These are phyloP conservation scores for Takifugu flavidus DNA, from an alignment of 2,113 vertebrate genomes.

Conservation along the genomic window DNA sequence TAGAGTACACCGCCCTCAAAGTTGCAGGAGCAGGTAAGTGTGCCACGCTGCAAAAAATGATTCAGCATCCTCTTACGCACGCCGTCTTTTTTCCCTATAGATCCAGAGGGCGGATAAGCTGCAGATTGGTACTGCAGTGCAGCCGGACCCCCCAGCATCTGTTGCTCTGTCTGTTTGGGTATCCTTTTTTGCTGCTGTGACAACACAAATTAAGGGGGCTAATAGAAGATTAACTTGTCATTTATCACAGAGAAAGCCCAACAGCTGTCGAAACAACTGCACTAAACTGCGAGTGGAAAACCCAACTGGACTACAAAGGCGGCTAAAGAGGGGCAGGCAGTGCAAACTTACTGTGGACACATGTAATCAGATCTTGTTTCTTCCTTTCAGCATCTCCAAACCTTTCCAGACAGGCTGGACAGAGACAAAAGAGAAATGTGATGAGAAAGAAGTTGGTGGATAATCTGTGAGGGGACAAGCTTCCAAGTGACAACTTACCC, in stretches of 20 bases:
- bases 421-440: slow-evolving; percentile 18
- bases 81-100: too few relatives aligned
- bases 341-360: slow-evolving; percentile 88
- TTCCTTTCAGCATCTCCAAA: slow-evolving; percentile 79
- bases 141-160: slow-evolving; percentile 34
- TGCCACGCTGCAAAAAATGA: slow-evolving; percentile 5
- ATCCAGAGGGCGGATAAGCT: slow-evolving; percentile 7
- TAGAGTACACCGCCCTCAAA: background rate
- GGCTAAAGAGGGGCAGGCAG: too few relatives aligned
- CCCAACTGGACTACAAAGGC: too few relatives aligned
- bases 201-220: too few relatives aligned
- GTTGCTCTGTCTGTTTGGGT: background rate
- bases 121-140: slow-evolving; percentile 66
- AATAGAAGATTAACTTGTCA: too few relatives aligned
- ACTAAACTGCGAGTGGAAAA: too few relatives aligned
- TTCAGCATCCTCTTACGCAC: background rate
- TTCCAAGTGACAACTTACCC: slow-evolving; percentile 76
- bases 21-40: background rate
- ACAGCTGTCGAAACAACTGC: too few relatives aligned
- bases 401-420: slow-evolving; percentile 80
- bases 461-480: background rate
- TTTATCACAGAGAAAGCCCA: too few relatives aligned
- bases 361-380: slow-evolving; percentile 83
- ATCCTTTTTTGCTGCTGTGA: too few relatives aligned
- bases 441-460: slow-evolving; percentile 18